Percentiles rank a stretch among this genome's conserved stretches.
These are phyloP conservation scores for Drosophila prolongata DNA, from an alignment of 2,888 invertebrate genomes.

Conservation along the genomic window DNA sequence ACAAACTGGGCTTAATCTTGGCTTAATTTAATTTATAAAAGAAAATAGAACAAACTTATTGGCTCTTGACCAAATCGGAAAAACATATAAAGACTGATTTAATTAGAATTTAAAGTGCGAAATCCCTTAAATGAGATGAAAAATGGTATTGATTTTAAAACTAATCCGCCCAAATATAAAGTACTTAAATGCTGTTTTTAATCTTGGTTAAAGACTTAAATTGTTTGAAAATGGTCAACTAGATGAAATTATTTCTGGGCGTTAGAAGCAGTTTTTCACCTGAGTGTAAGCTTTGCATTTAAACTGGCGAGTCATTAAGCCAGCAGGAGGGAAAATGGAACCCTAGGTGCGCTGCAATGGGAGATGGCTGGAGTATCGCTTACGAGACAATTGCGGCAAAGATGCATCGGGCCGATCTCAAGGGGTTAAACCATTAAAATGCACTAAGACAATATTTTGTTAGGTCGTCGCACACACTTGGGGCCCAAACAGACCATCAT, in stretches of 20 bases:
- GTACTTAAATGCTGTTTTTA: background rate
- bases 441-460: slow-evolving; percentile 75
- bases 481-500: slow-evolving; percentile 36
- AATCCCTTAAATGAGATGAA: no score
- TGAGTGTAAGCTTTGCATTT: slow-evolving; percentile 56
- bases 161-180: no score
- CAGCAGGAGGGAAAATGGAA: slow-evolving; percentile 49
- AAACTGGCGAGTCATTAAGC: slow-evolving; percentile 74
- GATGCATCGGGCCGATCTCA: slow-evolving; percentile 47
- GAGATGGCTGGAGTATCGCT: slow-evolving; percentile 55
- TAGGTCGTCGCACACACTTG: slow-evolving; percentile 51
- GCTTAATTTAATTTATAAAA: no score
- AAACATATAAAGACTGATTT: no score
- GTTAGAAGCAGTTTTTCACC: slow-evolving; percentile 7
- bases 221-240: background rate
- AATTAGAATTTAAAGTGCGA: no score
- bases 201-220: background rate
- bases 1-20: no score
- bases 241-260: background rate
- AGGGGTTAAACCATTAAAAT: slow-evolving; percentile 67
- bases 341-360: slow-evolving; percentile 3
- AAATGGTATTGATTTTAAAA: no score
- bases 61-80: no score
- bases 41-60: no score
- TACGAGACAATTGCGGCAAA: slow-evolving; percentile 72